Evolutionary conservation across 2,113 vertebrate genomes (phyloP), one percentile per base, ranked within the genome.

Genomic region (Puntigrus tetrazona): DNA sequence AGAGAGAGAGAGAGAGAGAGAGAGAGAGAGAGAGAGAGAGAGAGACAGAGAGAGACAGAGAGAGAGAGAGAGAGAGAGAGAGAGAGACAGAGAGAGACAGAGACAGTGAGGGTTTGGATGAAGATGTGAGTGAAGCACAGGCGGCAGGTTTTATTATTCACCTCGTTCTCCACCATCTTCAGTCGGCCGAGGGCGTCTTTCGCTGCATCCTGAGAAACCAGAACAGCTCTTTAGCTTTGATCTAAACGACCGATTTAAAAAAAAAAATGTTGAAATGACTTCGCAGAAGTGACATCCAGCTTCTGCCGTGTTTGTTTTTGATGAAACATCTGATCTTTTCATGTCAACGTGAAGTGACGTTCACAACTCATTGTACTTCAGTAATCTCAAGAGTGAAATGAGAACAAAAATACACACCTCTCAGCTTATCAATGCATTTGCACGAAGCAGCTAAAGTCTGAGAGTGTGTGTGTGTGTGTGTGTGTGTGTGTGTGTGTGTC

Each of bases 141-240:
- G 73, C 70, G 8, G 38, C 10, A 36, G 31, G 55, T 9, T 52
- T 13, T 43, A 34, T 1, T 5, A 7, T 90, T 88, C 79, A 97
- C 97, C 95, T 98, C 97, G 0, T 41, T 92, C 87, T 96, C 95
- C 10, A 97, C 96, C 89, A 97, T 92, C 90, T 94, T 97, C 84
- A 96, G 55, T 84, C 95, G 92, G 72, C 95, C 95, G 11, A 97
- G 93, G 0, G 94, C 94, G 67, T 97, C 96, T 89, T 97, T 98
- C 5, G 97, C 97, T 1, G 94, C 95, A 0, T 98, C 97, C 97
- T 98, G 87, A 43, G 31, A 52, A 43, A 7, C 86, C 47, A 79
- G 20, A 81, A 85, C 1, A 83, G 10, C 38, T 29, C 11, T 3
- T 57, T 6, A 25, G 27, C 11, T 47, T 43, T 11, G 43, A 14